phyloP scores from a whole-genome alignment of 2,888 invertebrate species.

The Papilio elwesi region DNA sequence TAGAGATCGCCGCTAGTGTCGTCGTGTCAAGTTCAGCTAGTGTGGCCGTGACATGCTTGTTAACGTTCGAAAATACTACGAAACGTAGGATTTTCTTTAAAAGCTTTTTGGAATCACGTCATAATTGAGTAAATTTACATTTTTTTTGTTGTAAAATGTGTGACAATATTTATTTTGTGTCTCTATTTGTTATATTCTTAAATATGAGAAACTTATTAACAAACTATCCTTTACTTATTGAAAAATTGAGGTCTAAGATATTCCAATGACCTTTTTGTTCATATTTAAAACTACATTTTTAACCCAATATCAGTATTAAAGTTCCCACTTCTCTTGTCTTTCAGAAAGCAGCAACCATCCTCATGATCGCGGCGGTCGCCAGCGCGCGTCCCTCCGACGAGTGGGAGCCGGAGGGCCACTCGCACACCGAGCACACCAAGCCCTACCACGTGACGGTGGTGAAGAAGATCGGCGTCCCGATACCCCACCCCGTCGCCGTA shows the following conservation, averaged over 20 bases:
- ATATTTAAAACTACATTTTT: no score
- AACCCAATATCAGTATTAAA: no score
- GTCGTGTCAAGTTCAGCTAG: conserved; percentile 5
- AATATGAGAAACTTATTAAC: no score
- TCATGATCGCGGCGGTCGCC: conserved; percentile 63
- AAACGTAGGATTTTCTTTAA: no score
- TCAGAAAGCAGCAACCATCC: conserved; percentile 75
- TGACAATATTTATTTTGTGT: no score
- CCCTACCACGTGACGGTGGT: conserved; percentile 88
- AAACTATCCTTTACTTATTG: no score
- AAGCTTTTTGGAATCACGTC: no score
- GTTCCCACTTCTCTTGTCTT: conserved; percentile 40
- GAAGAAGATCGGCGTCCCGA: conserved; percentile 89
- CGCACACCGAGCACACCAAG: conserved; percentile 88
- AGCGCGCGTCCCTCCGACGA: conserved; percentile 72
- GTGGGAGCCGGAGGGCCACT: conserved; percentile 83
- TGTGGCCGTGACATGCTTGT: background rate
- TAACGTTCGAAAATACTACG: conserved; percentile 2
- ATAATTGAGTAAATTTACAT: no score
- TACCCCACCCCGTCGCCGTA: conserved; percentile 89
- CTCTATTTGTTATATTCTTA: no score
- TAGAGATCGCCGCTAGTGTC: background rate
- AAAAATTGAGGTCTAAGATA: no score
- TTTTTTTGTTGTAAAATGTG: no score
- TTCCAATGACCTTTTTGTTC: no score